These are phyloP conservation scores for Lycodopsis pacificus DNA, from an alignment of 2,797 vertebrate genomes.

Conservation along the genomic window DNA sequence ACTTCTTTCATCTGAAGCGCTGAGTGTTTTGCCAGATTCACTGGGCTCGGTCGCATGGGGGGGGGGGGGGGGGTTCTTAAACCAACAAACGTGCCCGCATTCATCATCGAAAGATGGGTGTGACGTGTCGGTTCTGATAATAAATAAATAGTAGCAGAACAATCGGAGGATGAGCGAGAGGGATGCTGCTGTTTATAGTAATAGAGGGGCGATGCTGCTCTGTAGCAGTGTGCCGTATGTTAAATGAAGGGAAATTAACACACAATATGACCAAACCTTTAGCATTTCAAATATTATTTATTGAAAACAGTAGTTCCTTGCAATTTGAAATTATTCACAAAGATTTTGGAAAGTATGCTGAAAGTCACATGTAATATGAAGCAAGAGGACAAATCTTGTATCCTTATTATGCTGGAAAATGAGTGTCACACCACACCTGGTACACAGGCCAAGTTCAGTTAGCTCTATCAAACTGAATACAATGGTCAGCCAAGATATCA, in stretches of 20 bases:
- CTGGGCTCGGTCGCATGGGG: background rate
- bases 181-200: background rate
- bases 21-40: conserved; percentile 59
- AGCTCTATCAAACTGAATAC: background rate
- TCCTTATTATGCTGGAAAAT: background rate
- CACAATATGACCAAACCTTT: background rate
- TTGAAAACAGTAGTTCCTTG: background rate
- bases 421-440: background rate
- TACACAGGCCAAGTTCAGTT: accelerated
- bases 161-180: background rate
- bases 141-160: conserved; percentile 13
- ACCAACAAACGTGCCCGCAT: conserved; percentile 10
- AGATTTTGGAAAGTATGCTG: background rate
- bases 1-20: conserved; percentile 63
- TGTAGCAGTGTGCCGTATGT: background rate
- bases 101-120: background rate
- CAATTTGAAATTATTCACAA: background rate
- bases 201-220: background rate
- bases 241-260: background rate
- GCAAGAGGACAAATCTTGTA: background rate
- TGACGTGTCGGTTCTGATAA: conserved; percentile 17
- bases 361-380: background rate
- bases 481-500: background rate
- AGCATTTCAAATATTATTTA: background rate
- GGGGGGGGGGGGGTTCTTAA: background rate